These are phyloP conservation scores for Drosophila mayaguana DNA, from an alignment of 2,888 invertebrate species.

Conservation along the genomic window DNA sequence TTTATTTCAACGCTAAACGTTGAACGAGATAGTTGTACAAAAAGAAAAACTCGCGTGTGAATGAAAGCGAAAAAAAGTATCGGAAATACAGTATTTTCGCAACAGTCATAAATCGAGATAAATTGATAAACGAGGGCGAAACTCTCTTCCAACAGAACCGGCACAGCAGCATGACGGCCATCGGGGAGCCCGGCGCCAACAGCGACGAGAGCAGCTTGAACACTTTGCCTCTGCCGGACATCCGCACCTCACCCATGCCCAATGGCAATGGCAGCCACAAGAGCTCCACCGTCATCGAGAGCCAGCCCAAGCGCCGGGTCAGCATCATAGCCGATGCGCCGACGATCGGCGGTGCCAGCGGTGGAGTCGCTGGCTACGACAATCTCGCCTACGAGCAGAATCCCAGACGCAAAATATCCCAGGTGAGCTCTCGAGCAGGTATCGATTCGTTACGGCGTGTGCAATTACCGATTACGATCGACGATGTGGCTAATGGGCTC, in stretches of 20 bases:
- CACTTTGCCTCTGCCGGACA: conserved; percentile 27
- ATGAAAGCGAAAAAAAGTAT: conserved; percentile 2
- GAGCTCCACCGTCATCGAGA: conserved; percentile 71
- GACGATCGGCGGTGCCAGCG: conserved; percentile 53
- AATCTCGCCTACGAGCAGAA: conserved; percentile 89
- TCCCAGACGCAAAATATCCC: conserved; percentile 85
- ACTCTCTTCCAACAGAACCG: conserved; percentile 26
- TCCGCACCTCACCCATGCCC: conserved; percentile 52
- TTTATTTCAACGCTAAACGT: conserved; percentile 79
- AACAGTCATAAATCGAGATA: conserved; percentile 14
- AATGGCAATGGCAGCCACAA: conserved; percentile 63
- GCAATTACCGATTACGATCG: conserved; percentile 32
- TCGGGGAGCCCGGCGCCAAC: conserved; percentile 58
- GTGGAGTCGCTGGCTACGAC: conserved; percentile 87
- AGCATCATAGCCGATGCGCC: conserved; percentile 88
- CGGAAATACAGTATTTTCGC: not conserved
- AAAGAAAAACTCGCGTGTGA: conserved; percentile 34
- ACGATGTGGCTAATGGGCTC: conserved; percentile 37
- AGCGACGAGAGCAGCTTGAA: conserved; percentile 46
- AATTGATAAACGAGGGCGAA: conserved; percentile 23
- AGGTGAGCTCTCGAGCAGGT: conserved; percentile 77
- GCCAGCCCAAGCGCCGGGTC: conserved; percentile 87
- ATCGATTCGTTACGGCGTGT: not conserved
- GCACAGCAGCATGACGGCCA: conserved; percentile 56
- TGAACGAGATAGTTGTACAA: conserved; percentile 79